These are phyloP conservation scores for Megastigmus dorsalis DNA, from an alignment of 2,888 invertebrate genomes.

Conservation along the genomic window DNA sequence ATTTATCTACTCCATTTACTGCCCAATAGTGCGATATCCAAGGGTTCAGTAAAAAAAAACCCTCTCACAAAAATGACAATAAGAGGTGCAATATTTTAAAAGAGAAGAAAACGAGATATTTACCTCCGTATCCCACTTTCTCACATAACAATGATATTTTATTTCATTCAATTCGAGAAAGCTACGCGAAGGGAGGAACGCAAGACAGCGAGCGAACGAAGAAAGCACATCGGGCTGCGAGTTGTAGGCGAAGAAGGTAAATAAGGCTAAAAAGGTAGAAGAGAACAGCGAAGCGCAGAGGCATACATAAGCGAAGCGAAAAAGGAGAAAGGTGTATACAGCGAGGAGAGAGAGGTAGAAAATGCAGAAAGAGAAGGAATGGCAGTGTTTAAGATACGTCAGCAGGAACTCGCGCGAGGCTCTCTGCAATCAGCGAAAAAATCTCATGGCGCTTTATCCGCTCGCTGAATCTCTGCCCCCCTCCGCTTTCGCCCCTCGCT, in stretches of 20 bases:
- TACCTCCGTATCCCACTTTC: conserved; percentile 4
- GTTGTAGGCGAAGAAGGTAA: conserved; percentile 27
- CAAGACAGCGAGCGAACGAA: background rate
- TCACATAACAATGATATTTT: conserved; percentile 25
- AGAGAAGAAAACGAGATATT: background rate
- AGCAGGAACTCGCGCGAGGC: conserved; percentile 25
- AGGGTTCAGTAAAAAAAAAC: background rate
- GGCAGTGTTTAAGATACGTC: conserved; percentile 37
- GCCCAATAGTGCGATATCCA: too few relatives aligned
- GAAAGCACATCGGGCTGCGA: conserved; percentile 4
- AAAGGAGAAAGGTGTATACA: too few relatives aligned
- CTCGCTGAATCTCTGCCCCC: conserved; percentile 27
- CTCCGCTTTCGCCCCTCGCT: background rate
- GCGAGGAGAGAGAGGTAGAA: background rate
- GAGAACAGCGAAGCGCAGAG: background rate
- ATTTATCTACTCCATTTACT: too few relatives aligned
- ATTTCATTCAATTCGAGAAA: conserved; percentile 30
- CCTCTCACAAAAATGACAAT: background rate
- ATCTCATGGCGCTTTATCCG: conserved; percentile 44
- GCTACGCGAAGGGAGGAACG: background rate
- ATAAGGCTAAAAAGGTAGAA: conserved; percentile 8
- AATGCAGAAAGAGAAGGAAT: background rate
- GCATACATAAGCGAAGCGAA: background rate
- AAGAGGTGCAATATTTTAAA: background rate
- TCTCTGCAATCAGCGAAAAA: conserved; percentile 47